These are phyloP conservation scores for Crossaster papposus DNA, from an alignment of 53 echinoderm and acorn worm genomes.

Conservation along the genomic window DNA sequence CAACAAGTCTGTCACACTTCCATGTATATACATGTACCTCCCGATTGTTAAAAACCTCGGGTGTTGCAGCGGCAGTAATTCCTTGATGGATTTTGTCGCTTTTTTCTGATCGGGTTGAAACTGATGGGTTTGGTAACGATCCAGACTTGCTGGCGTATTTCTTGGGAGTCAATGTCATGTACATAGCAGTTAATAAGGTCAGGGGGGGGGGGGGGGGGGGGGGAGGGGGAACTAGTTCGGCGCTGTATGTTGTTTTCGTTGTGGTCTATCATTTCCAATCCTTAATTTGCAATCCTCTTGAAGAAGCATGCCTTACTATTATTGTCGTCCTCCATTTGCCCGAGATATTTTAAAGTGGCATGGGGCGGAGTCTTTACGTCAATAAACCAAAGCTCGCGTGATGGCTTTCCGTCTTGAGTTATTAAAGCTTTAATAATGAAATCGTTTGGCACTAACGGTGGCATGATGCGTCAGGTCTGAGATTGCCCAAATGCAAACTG, in stretches of 20 bases:
- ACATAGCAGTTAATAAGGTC: neutral
- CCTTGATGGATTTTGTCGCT: neutral
- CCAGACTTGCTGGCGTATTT: slow-evolving; percentile 1
- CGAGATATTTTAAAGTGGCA: neutral
- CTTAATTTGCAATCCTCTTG: neutral
- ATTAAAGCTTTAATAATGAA: too few relatives aligned
- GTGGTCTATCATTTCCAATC: neutral
- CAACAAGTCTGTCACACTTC: neutral
- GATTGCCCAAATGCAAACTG: too few relatives aligned
- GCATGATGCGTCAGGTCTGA: too few relatives aligned
- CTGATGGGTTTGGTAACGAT: neutral
- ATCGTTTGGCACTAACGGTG: too few relatives aligned
- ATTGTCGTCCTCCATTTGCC: neutral
- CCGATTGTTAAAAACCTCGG: neutral
- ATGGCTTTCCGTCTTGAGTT: too few relatives aligned
- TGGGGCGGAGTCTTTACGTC: neutral
- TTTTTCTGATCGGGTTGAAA: neutral
- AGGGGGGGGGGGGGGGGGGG: neutral
- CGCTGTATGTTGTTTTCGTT: neutral
- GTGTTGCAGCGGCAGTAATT: neutral
- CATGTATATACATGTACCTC: too few relatives aligned
- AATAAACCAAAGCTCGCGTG: too few relatives aligned
- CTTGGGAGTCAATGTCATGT: neutral
- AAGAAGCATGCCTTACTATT: neutral
- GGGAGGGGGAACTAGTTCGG: neutral